phyloP scores from a whole-genome alignment of 2,888 invertebrate species.

The Ellobium chinense region DNA sequence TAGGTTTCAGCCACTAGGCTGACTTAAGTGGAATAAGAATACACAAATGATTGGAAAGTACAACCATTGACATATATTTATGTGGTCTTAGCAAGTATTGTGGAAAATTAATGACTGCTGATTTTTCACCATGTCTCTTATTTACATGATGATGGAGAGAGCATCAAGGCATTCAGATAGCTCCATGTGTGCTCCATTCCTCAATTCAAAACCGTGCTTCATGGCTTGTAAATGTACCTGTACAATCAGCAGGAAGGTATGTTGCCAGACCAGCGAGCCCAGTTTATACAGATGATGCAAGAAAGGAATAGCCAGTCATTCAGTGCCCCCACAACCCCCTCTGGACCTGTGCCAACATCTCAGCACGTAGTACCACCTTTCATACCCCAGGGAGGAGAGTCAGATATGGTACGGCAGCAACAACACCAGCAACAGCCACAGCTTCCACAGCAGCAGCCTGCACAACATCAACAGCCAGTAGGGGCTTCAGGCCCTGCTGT shows the following conservation, averaged over 20 bases:
- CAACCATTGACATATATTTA: no score
- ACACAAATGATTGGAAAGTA: no score
- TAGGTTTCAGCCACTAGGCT: no score
- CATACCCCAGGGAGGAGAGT: neutral
- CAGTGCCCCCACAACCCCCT: neutral
- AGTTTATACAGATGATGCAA: conserved; percentile 35
- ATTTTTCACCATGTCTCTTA: no score
- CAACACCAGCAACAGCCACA: conserved; percentile 82
- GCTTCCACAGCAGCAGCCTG: conserved; percentile 21
- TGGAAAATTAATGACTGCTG: no score
- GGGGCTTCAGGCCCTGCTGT: conserved; percentile 50
- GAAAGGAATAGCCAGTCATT: conserved; percentile 15
- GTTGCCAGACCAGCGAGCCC: conserved; percentile 33
- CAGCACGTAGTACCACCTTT: conserved; percentile 39
- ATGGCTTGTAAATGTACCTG: no score
- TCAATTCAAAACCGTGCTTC: no score
- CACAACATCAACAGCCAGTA: conserved; percentile 47
- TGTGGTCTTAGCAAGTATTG: no score
- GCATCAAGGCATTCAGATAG: no score
- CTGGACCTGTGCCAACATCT: neutral
- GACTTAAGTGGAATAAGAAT: no score
- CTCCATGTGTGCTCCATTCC: no score
- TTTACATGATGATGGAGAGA: no score
- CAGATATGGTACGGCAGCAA: conserved; percentile 3
- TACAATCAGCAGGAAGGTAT: conserved; percentile 40